Base-by-base conservation (phyloP, 2,797 vertebrate species). In the Cryptoprocta ferox region DNA sequence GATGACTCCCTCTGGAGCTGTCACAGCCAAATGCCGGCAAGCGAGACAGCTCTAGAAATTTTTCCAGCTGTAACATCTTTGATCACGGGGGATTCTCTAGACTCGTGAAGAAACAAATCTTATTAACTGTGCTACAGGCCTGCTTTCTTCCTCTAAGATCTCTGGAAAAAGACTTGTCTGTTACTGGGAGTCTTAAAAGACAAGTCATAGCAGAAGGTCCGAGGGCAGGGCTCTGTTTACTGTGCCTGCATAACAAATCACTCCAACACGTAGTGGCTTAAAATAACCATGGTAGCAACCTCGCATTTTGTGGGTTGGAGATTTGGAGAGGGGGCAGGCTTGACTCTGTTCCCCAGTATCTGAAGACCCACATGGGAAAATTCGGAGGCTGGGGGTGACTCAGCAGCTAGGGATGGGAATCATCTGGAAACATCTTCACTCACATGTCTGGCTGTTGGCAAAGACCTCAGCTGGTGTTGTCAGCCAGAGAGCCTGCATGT, bases 51-150 rank as follows among this genome's bases (percentile, higher is more conserved):
- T 89, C 95, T 87, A 94, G 97, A 98, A 97, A 94, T 70, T 95
- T 92, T 95, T 92, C 97, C 95, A 97, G 91, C 84, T 96, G 93
- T 56, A 76, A 35, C 78, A 70, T 91, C 97, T 95, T 96, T 97
- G 95, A 95, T 95, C 93, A 80, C 63, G 21, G 78, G 65, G 63
- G 79, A 66, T 87, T 83, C 94, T 95, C 93, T 80, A 92, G 93
- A 95, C 91, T 97, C 63, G 18, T 37, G 78, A 91, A 89, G 95
- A 95, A 97, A 93, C 53, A 93, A 86, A 95, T 89, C 76, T 70
- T 89, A 71, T 75, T 93, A 91, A 94, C 76, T 85, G 19, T 66
- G 84, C 65, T 63, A 3, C 16, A 32, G 89, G 66, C 66, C 81
- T 5, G 7, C 70, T 86, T 96, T 91, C 78, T 83, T 96, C 80